Percentiles rank a stretch among this genome's conserved stretches.
Conservation (phyloP, 2,113 vertebrate genomes). For the Coptodon rendalli region DNA sequence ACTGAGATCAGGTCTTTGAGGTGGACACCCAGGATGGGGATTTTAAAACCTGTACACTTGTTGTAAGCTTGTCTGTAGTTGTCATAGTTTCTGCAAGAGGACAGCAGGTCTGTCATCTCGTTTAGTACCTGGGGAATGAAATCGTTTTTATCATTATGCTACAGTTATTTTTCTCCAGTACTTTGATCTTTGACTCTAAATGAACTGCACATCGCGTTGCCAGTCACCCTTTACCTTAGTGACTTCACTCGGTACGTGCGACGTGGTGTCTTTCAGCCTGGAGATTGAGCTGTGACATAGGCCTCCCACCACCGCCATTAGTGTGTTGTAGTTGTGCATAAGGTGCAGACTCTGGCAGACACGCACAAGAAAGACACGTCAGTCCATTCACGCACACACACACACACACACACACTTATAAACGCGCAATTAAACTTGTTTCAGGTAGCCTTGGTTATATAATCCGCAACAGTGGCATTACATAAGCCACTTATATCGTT, state of each 20-base stretch:
- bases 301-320: slow-evolving; percentile 96
- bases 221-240: slow-evolving; percentile 77
- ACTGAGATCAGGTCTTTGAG: slow-evolving; percentile 93
- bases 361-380: slow-evolving; percentile 5
- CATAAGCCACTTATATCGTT: slow-evolving; percentile 56
- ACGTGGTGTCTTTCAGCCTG: slow-evolving; percentile 93
- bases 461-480: slow-evolving; percentile 41
- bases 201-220: neutral
- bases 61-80: slow-evolving; percentile 87
- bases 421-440: slow-evolving; percentile 42
- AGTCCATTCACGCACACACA: neutral
- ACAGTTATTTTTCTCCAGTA: neutral
- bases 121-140: slow-evolving; percentile 78
- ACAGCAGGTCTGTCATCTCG: slow-evolving; percentile 95
- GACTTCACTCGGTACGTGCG: slow-evolving; percentile 84
- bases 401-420: slow-evolving; percentile 4
- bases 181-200: neutral
- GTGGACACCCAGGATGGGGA: slow-evolving; percentile 93
- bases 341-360: slow-evolving; percentile 78
- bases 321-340: slow-evolving; percentile 93
- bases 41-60: slow-evolving; percentile 84
- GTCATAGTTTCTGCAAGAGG: slow-evolving; percentile 91
- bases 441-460: slow-evolving; percentile 55
- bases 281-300: slow-evolving; percentile 95
- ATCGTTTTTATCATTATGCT: neutral